Percentiles rank a stretch among this genome's conserved stretches.
These are phyloP conservation scores for Manduca sexta DNA, from an alignment of 1,140 invertebrate genomes.

Conservation along the genomic window DNA sequence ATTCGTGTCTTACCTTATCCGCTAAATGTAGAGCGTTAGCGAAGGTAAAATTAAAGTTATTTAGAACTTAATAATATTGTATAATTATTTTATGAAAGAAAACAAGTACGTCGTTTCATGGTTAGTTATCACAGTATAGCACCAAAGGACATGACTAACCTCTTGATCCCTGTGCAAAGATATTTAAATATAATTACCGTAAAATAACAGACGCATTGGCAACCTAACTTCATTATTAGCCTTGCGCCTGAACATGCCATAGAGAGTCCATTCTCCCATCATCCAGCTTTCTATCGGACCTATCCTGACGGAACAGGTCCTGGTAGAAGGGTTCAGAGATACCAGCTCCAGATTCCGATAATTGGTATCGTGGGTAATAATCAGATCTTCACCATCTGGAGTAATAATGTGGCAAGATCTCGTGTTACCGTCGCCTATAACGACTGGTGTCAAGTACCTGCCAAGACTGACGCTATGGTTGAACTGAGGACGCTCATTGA, in stretches of 20 bases:
- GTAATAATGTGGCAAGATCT: slow-evolving; percentile 22
- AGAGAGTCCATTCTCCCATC: slow-evolving; percentile 23
- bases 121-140: not conserved
- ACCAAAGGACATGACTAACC: not conserved
- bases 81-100: no score
- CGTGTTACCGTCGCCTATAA: not conserved
- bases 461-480: slow-evolving; percentile 16
- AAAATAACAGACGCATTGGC: slow-evolving; percentile 19
- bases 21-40: no score
- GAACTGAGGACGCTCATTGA: not conserved
- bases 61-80: no score
- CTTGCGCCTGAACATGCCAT: slow-evolving; percentile 9
- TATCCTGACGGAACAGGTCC: slow-evolving; percentile 15
- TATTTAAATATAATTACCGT: slow-evolving; percentile 16
- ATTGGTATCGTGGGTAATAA: slow-evolving; percentile 9
- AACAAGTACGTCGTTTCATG: no score
- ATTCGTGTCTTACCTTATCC: no score
- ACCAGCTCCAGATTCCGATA: slow-evolving; percentile 14
- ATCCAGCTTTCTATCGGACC: slow-evolving; percentile 7
- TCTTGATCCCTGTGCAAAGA: not conserved
- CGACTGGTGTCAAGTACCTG: slow-evolving; percentile 5
- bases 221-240: slow-evolving; percentile 4
- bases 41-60: no score
- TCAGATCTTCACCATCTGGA: slow-evolving; percentile 23
- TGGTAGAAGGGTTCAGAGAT: not conserved